Percentiles rank a stretch among this genome's conserved stretches.
These are phyloP conservation scores for Neoaliturus tenellus DNA, from an alignment of 2,888 invertebrate species.

Conservation along the genomic window DNA sequence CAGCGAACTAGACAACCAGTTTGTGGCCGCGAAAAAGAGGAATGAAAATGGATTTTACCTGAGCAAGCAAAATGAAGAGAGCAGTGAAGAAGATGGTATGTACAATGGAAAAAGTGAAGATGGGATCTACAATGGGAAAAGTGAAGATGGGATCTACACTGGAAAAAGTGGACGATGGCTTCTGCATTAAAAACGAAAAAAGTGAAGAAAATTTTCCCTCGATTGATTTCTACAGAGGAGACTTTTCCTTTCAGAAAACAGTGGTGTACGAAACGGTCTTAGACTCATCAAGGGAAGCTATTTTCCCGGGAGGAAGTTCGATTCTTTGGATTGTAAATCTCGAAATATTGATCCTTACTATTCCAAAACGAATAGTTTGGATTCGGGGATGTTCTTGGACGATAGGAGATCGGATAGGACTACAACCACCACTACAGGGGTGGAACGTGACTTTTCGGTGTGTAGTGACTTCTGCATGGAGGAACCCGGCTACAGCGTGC, in stretches of 20 bases:
- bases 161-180: conserved; percentile 30
- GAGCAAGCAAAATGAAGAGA: conserved; percentile 35
- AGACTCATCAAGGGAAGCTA: conserved; percentile 13
- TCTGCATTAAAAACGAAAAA: conserved; percentile 24
- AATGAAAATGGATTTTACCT: conserved; percentile 2
- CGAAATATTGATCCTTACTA: not conserved
- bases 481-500: conserved; percentile 47
- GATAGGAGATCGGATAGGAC: conserved; percentile 27
- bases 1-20: not conserved
- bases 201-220: not conserved
- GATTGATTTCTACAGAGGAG: conserved; percentile 10
- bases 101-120: conserved; percentile 39
- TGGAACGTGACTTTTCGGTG: conserved; percentile 31
- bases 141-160: not conserved
- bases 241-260: conserved; percentile 34
- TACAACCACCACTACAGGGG: not conserved
- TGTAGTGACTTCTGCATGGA: conserved; percentile 24
- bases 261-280: conserved; percentile 53
- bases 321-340: not conserved
- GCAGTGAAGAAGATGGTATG: conserved; percentile 41
- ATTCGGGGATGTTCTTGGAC: conserved; percentile 37
- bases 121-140: not conserved
- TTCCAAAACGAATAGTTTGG: conserved; percentile 7
- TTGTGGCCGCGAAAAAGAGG: not conserved
- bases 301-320: conserved; percentile 5